Base-by-base conservation (phyloP, 2,797 vertebrate genomes). In the Crenichthys baileyi region DNA sequence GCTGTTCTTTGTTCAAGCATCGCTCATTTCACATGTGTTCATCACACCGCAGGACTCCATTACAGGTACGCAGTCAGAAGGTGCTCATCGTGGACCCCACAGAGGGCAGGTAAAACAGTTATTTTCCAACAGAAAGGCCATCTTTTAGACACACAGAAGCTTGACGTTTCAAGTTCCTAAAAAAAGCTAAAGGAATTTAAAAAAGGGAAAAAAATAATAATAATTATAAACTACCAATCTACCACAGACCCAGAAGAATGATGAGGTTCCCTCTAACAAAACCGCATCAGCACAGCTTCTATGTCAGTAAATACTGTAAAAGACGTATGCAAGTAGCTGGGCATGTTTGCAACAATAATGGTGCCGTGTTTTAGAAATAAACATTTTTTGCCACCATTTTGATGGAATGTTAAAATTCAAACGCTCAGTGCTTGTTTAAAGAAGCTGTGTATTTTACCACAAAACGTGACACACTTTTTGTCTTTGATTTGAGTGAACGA, bases 1-100 rank as follows among this genome's bases (percentile, higher is more conserved):
- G 88, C 79, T 58, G 85, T 75, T 84, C 88, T 93, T 92, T 93
- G 93, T 94, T 90, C 85, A 81, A 87, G 26, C 68, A 9, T 70
- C 79, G 76, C 77, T 88, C 76, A 73, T 70, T 70, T 88, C 83
- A 73, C 76, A 44, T 67, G 39, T 56, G 76, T 84, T 82, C 79
- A 79, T 81, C 81, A 86, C 80, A 75, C 39, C 65, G 7, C 13
- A 70, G 36, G 48, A 81, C 76, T 79, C 85, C 82, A 76, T 82
- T 74, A 81, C 87, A 88, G 84, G 83, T 82, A 36, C 60, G 1
- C 83, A 24, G 79, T 13, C 76, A 78, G 20, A 0, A 76, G n/a
- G n/a, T 31, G 71, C 65, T 63, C 44, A 9, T 61, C 44, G 0
- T 1, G 3, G 24, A 36, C 26, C 48, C 26, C 8, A 78, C 20